These are phyloP conservation scores for Leptinotarsa lineolata DNA, from an alignment of 1,140 invertebrate genomes.

Conservation along the genomic window DNA sequence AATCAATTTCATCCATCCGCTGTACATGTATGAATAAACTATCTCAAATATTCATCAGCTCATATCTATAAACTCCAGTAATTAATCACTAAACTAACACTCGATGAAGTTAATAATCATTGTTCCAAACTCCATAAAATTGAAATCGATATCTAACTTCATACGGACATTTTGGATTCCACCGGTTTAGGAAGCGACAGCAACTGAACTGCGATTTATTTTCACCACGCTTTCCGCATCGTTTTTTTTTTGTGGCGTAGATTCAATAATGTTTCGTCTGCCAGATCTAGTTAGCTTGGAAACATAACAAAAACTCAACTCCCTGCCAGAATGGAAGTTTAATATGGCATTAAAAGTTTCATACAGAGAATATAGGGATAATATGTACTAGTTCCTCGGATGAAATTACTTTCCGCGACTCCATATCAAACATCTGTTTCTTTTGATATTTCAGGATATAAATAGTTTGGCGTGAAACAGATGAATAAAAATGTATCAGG, in stretches of 20 bases:
- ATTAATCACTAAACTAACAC: conserved; percentile 1
- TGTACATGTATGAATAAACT: background rate
- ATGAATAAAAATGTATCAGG: too few relatives aligned
- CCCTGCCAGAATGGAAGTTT: background rate
- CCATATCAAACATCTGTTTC: too few relatives aligned
- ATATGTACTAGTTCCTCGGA: background rate
- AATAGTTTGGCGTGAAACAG: too few relatives aligned
- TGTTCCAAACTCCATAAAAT: conserved; percentile 17
- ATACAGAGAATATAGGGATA: background rate
- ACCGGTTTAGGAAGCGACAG: background rate
- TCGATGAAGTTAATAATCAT: conserved; percentile 12
- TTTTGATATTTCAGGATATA: too few relatives aligned
- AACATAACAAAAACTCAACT: background rate
- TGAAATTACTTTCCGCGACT: too few relatives aligned
- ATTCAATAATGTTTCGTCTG: conserved; percentile 3
- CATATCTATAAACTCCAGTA: background rate
- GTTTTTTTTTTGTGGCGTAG: background rate
- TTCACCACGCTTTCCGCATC: background rate
- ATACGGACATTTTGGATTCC: background rate
- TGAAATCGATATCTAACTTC: conserved; percentile 7
- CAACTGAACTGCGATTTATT: conserved; percentile 1
- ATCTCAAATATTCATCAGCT: background rate
- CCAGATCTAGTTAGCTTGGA: background rate
- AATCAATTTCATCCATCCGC: too few relatives aligned
- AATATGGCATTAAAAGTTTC: conserved; percentile 1